These are phyloP conservation scores for Paradisaea rubra DNA, from an alignment of 2,113 vertebrate species.

Conservation along the genomic window DNA sequence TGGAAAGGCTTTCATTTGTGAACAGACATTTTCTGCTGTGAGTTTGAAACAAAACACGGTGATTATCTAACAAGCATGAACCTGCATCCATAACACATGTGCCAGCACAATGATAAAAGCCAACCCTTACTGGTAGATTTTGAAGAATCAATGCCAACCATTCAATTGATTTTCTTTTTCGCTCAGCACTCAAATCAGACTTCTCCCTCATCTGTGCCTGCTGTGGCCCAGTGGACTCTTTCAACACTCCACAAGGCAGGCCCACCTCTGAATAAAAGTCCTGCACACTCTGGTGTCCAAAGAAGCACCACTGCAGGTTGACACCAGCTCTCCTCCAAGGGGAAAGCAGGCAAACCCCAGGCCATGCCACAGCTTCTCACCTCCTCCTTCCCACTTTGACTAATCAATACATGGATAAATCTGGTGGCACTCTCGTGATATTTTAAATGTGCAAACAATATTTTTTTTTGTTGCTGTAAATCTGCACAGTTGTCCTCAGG, in stretches of 20 bases:
- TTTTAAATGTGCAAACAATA: neutral
- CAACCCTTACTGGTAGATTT: neutral
- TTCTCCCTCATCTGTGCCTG: neutral
- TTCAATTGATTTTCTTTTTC: neutral
- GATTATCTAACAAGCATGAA: constrained; percentile 43
- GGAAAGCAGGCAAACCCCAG: neutral
- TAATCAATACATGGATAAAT: neutral
- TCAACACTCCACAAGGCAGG: neutral
- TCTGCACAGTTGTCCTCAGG: neutral
- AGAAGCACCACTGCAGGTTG: rapidly evolving
- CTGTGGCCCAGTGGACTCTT: neutral
- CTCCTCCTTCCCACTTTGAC: neutral
- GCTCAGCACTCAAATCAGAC: neutral
- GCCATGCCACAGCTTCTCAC: neutral
- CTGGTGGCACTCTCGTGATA: neutral
- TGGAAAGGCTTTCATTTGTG: neutral
- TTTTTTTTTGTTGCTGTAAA: neutral
- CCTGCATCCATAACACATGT: neutral
- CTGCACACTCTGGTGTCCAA: neutral
- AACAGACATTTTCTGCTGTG: neutral
- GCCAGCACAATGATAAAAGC: constrained; percentile 31
- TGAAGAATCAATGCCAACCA: neutral
- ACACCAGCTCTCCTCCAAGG: neutral
- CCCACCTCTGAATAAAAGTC: neutral
- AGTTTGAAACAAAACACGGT: neutral